Percentiles rank a stretch among this genome's conserved stretches.
phyloP scores from a whole-genome alignment of 2,113 vertebrate species.

The Hassar affinis region DNA sequence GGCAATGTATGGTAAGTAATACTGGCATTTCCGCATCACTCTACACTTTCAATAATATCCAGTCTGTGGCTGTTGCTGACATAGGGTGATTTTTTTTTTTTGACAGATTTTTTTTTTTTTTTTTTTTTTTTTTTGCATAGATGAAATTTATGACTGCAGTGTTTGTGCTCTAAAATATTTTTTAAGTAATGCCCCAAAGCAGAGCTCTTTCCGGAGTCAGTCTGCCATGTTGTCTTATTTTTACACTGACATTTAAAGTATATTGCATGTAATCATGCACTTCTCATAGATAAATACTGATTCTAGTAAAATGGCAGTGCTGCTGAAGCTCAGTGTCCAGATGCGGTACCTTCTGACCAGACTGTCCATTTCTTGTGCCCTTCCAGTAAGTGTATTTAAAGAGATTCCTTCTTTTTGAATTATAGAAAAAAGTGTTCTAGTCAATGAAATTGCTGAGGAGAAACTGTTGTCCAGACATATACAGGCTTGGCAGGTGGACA shows the following conservation, averaged over 20 bases:
- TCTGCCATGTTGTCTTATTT: conserved; percentile 61
- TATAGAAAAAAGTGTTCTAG: conserved; percentile 12
- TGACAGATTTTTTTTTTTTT: conserved; percentile 21
- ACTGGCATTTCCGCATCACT: conserved; percentile 49
- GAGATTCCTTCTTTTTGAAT: conserved; percentile 56
- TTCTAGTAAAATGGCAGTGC: conserved; percentile 66
- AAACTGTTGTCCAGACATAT: conserved; percentile 26
- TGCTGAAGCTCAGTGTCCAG: conserved; percentile 62
- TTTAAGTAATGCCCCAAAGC: conserved; percentile 51
- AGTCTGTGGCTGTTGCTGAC: conserved; percentile 63
- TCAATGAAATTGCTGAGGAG: conserved; percentile 14
- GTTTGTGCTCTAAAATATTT: conserved; percentile 51
- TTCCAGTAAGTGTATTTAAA: conserved; percentile 70
- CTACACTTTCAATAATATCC: conserved; percentile 51
- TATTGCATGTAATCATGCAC: conserved; percentile 70
- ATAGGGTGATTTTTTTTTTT: conserved; percentile 18
- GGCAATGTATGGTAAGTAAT: conserved; percentile 45
- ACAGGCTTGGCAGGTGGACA: conserved; percentile 45
- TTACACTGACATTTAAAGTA: conserved; percentile 62
- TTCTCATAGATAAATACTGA: conserved; percentile 69
- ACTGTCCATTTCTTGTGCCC: conserved; percentile 65
- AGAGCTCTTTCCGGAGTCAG: conserved; percentile 28
- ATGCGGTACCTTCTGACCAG: conserved; percentile 61
- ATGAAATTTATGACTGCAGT: conserved; percentile 53
- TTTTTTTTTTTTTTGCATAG: conserved; percentile 15